These are phyloP conservation scores for Gastrophysa polygoni DNA, from an alignment of 2,888 invertebrate genomes.

Conservation along the genomic window DNA sequence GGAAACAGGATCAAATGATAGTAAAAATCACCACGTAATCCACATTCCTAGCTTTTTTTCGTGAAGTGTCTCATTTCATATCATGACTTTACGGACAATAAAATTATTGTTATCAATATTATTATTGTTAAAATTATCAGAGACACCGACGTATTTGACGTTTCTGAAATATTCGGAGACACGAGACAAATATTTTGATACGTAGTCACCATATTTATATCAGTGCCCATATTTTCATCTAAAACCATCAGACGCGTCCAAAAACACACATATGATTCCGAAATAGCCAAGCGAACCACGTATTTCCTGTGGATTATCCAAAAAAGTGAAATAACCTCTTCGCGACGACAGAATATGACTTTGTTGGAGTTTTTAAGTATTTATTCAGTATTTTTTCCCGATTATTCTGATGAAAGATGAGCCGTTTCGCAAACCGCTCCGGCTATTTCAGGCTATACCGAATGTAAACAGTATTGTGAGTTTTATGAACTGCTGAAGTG, in stretches of 20 bases:
- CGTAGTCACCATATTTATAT: no score
- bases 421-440: slow-evolving; percentile 19
- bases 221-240: no score
- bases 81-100: no score
- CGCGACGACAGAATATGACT: slow-evolving; percentile 24
- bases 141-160: no score
- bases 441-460: slow-evolving; percentile 24
- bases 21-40: no score
- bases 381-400: slow-evolving; percentile 30
- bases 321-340: slow-evolving; percentile 25
- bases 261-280: background rate
- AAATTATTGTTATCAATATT: no score
- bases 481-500: slow-evolving; percentile 25
- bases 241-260: no score
- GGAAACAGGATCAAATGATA: no score
- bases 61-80: no score
- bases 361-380: slow-evolving; percentile 14
- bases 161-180: background rate
- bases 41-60: no score
- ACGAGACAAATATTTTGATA: slow-evolving; percentile 1
- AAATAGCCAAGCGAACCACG: slow-evolving; percentile 2
- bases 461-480: slow-evolving; percentile 23
- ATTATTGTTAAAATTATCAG: no score
- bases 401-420: slow-evolving; percentile 22
- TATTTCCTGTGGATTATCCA: slow-evolving; percentile 23